Conservation (phyloP, 2,888 invertebrate species). For the Drosophila birchii region DNA sequence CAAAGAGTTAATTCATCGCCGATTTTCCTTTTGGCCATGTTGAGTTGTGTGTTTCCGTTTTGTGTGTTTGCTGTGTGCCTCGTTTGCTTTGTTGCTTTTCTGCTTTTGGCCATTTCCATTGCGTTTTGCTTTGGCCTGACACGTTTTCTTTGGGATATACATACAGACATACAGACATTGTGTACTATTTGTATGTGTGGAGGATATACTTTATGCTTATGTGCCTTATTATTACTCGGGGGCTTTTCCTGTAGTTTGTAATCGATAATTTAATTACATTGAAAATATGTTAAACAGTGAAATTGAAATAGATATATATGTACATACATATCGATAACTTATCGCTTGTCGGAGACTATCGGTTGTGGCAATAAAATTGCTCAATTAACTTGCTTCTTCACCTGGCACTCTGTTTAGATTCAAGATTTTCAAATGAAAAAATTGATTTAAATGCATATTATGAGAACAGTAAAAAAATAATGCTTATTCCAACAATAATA, state of each 20-base stretch:
- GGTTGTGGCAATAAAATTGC: neutral
- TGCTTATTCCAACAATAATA: neutral
- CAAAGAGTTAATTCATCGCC: slow-evolving; percentile 71
- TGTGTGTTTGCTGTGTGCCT: slow-evolving; percentile 20
- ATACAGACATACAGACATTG: neutral
- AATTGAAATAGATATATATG: slow-evolving; percentile 22
- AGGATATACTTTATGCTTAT: slow-evolving; percentile 15
- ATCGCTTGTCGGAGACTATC: slow-evolving; percentile 12
- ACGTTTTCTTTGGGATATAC: slow-evolving; percentile 55
- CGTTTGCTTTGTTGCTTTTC: neutral
- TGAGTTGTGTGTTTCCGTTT: slow-evolving; percentile 30
- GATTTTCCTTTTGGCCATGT: slow-evolving; percentile 67
- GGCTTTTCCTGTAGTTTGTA: slow-evolving; percentile 45
- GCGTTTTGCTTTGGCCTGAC: slow-evolving; percentile 39
- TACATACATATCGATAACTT: slow-evolving; percentile 13
- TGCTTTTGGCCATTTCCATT: slow-evolving; percentile 15
- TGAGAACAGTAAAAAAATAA: neutral
- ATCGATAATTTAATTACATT: slow-evolving; percentile 72
- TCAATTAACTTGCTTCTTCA: neutral
- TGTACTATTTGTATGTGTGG: slow-evolving; percentile 15
- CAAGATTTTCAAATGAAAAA: neutral
- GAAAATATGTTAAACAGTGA: slow-evolving; percentile 40
- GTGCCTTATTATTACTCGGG: slow-evolving; percentile 62
- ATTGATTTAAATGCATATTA: neutral
- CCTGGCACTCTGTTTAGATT: neutral